Base-by-base conservation (phyloP, 2,797 vertebrate species). In the Karalla daura region DNA sequence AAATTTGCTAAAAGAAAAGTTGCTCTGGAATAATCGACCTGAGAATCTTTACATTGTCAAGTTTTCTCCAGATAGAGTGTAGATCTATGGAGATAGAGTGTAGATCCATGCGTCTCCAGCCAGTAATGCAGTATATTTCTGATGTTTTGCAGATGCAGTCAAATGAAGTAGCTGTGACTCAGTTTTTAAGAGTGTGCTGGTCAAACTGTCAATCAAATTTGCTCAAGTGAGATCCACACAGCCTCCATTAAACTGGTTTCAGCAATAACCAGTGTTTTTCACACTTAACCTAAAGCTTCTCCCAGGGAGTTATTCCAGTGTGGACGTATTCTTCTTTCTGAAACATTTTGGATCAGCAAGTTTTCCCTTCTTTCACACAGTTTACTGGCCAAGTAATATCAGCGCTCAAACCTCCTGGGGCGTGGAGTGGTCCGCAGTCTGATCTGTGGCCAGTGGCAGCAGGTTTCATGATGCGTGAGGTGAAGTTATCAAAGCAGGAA, bases 401-500 rank as follows among this genome's bases (percentile, higher is more conserved):
- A 41, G 46, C 40, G 70, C 79, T 82, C 63, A 60, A 76, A 80
- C 66, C 68, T 78, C 62, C 84, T 78, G 77, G 39, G 50, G 25
- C 39, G 46, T 18, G 30, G 35, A 47, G 44, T 49, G 52, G 49
- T 21, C 49, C 32, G 65, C 73, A 66, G 64, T 50, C 54, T 36
- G 58, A 68, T 56, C n/a, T n/a, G n/a, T 28, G 80, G 64, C 80
- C 81, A 70, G 83, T 68, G 74, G 66, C 63, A 76, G 64, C 63
- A 78, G 71, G 36, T 70, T 65, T 85, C 67, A 75, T 88, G 86
- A 89, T 76, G 88, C 87, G 81, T 92, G 88, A 90, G 70, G 58
- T 64, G 36, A 92, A 91, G 86, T 88, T 93, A 90, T 87, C 64
- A 89, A 88, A 92, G 84, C 91, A 90, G 81, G 87, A 89, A 87